A percentile compares a stretch with the other conserved stretches of the same genome.
phyloP scores from a whole-genome alignment of 2,888 invertebrate species.

The Entomobrya multifasciata region DNA sequence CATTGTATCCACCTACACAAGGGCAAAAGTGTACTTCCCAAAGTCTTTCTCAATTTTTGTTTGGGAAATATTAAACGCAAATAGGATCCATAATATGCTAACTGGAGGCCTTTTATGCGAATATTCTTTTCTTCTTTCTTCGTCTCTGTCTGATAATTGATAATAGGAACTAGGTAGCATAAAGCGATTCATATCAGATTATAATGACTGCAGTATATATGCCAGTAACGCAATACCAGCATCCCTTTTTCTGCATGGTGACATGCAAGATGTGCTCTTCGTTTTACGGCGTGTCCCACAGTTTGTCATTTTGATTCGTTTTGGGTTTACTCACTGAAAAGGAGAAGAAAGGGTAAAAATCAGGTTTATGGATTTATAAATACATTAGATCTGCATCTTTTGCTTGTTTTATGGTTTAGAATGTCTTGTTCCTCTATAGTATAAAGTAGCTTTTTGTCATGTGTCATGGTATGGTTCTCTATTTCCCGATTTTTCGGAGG shows the following conservation, averaged over 20 bases:
- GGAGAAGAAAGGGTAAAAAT: constrained; percentile 15
- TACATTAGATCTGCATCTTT: neutral
- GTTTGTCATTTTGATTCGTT: constrained; percentile 76
- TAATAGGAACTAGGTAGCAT: neutral
- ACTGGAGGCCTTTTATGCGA: neutral
- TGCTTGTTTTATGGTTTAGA: no score
- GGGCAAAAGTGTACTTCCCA: no score
- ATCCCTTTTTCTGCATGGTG: constrained; percentile 64
- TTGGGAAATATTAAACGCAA: constrained; percentile 5
- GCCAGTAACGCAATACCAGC: neutral
- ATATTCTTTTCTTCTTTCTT: neutral
- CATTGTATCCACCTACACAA: no score
- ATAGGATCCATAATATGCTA: neutral
- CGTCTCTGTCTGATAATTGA: no score
- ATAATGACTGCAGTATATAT: constrained; percentile 18
- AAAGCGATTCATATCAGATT: constrained; percentile 13
- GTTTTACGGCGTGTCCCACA: constrained; percentile 76
- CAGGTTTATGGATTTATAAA: constrained; percentile 38
- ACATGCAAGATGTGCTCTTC: constrained; percentile 72
- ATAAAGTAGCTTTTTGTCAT: constrained; percentile 32
- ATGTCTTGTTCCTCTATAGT: no score
- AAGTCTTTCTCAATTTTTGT: neutral
- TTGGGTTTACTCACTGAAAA: constrained; percentile 27
- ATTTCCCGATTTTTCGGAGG: constrained; percentile 24
- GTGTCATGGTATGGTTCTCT: constrained; percentile 2